A percentile compares a stretch with the other conserved stretches of the same genome.
phyloP scores from a whole-genome alignment of 2,888 invertebrate genomes.

The Digitonthophagus gazella region DNA sequence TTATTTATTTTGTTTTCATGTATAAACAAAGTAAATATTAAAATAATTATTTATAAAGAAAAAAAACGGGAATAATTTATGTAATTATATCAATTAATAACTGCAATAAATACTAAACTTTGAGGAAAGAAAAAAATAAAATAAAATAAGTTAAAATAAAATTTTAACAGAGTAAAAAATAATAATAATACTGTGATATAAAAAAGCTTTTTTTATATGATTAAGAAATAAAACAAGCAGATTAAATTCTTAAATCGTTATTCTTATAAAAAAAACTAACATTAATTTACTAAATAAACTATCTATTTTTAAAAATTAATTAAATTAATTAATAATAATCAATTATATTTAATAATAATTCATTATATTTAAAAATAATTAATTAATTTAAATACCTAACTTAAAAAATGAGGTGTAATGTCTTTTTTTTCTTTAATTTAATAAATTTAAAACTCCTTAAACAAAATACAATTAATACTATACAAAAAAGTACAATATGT shows the following conservation, averaged over 20 bases:
- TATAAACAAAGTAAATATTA: neutral
- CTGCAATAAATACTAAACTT: neutral
- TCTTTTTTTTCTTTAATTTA: neutral
- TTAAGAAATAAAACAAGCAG: neutral
- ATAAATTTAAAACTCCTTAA: neutral
- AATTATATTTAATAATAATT: too few relatives aligned
- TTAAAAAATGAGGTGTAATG: neutral
- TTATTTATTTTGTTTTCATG: too few relatives aligned
- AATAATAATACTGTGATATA: neutral
- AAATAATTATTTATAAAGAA: neutral
- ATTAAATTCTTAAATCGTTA: neutral
- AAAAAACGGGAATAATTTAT: neutral
- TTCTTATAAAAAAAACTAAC: neutral
- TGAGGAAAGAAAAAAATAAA: neutral
- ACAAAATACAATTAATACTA: neutral
- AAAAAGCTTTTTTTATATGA: neutral
- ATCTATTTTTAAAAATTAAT: too few relatives aligned
- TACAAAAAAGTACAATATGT: neutral
- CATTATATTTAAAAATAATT: neutral
- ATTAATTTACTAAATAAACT: too few relatives aligned
- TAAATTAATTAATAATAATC: too few relatives aligned
- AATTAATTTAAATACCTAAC: neutral
- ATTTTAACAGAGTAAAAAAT: too few relatives aligned
- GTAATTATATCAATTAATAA: too few relatives aligned
- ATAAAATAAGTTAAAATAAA: neutral